Evolutionary conservation across 2,888 invertebrate species (phyloP), one percentile per base, ranked within the genome.

Genomic region (Brachypalpus laphriformis): DNA sequence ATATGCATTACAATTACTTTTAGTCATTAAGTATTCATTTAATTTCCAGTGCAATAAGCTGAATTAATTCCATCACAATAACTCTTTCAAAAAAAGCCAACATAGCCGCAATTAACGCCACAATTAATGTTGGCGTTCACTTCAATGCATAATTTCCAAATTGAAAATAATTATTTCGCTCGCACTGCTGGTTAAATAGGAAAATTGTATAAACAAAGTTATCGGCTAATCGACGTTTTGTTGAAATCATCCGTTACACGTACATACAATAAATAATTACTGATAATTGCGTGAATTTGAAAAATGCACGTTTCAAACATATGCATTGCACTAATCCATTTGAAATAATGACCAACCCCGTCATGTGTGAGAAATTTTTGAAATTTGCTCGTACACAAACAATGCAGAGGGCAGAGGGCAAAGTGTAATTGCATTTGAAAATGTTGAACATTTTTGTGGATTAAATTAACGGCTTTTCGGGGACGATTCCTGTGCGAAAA

Each of bases 141-240:
- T 72, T 57, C 40, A 63, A 56, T 78, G 56, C 25, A 54, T 54
- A 28, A 78, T 65, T 42, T 72, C 28, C n/a, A 63, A 78, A 71
- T 56, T 63, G 45, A 49, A 49, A 77, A 70, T 70, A 65, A 78
- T 78, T 56, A 72, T 78, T 72, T 20, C 28, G 18, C 47, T 71
- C 57, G 31, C 40, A 56, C 25, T 6, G 47, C 9, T 34, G 5
- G 25, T 20, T 31, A 31, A 45, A 31, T 31, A 34, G n/a, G 6
- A 8, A 22, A 20, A 57, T 14, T 31, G 7, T 20, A 8, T 20
- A 47, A 18, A 20, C 47, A 47, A 20, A 40, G 18, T 14, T 51
- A 66, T 51, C 37, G 51, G 65, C 49, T 66, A 66, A 66, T 66
- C 51, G 28, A 45, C 22, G 14, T 34, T 66, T 51, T 51, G 37